Base-by-base conservation (phyloP, 1,140 invertebrate species). In the Caerostris darwini region DNA sequence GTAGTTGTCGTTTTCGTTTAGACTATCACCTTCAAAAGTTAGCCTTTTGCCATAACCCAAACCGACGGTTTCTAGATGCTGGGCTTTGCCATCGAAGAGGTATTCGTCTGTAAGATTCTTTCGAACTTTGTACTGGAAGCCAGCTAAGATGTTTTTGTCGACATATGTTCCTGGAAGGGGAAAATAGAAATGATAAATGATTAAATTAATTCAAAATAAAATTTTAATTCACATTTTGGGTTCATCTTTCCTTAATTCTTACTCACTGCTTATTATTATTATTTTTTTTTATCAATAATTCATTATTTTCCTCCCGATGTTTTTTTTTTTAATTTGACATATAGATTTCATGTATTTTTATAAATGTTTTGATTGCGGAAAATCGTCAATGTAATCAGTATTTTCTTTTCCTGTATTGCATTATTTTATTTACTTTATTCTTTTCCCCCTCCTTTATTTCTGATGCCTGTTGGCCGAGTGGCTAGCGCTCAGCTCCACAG, bases 31-130 rank as follows among this genome's bases (percentile, higher is more conserved):
- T 95, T 97, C 96, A 96, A 98, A 98, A 7, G 97, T 98, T 53
- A 98, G 96, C 56, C 97, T 96, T 95, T 98, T 98, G 8, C 97
- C 97, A 95, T 98, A 98, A 34, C 98, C 98, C 96, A 97, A 97
- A 3, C 97, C 97, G 92, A 98, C 96, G n/a, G 97, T 97, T 64
- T 97, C 95, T 34, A 98, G 96, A 90, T 96, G 96, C 77, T 97
- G 95, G 59, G 97, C 97, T 94, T 97, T 96, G 0, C 97, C 97
- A 83, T 97, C 96, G 95, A 98, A 98, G 3, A 98, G 96, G 95
- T 97, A 97, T 19, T 96, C 96, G 64, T 97, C 96, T 83, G 96
- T 96, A 90, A 97, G 97, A 58, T 97, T 97, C 5, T 97, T 97
- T 17, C 97, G 96, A 7, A 98, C 97, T 61, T 96, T 96, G 96